These are phyloP conservation scores for Neotragus moschatus DNA, from an alignment of 2,113 vertebrate species.

Conservation along the genomic window DNA sequence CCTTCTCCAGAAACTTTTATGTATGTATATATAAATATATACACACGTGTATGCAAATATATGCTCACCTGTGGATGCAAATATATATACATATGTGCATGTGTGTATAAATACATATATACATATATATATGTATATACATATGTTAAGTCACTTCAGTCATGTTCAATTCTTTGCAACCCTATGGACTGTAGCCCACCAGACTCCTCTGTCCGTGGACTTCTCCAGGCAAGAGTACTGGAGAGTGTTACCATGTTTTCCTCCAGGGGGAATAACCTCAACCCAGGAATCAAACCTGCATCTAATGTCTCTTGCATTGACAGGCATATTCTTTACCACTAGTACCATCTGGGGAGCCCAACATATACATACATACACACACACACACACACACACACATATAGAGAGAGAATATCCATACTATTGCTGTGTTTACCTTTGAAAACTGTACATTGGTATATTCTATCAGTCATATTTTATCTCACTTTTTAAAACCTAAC, in stretches of 20 bases:
- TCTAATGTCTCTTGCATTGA: not conserved
- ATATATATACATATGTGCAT: too few relatives aligned
- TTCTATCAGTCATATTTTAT: not conserved
- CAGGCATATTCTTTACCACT: not conserved
- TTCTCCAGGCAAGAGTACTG: not conserved
- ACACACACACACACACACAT: not conserved
- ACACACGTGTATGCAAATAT: not conserved
- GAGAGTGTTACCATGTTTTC: not conserved
- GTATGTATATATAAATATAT: not conserved
- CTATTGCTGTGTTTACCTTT: not conserved
- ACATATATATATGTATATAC: too few relatives aligned
- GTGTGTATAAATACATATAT: not conserved
- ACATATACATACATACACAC: accelerated
- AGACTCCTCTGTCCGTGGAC: not conserved
- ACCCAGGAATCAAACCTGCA: not conserved
- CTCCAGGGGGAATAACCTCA: not conserved
- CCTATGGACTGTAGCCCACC: not conserved
- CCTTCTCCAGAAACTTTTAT: not conserved
- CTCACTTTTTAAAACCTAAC: not conserved
- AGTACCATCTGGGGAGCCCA: not conserved
- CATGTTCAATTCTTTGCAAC: not conserved
- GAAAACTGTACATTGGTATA: not conserved
- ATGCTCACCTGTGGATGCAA: not conserved
- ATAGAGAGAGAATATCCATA: not conserved
- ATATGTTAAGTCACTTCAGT: not conserved